Base-by-base conservation (phyloP, 1,140 invertebrate species). In the Maniola jurtina region DNA sequence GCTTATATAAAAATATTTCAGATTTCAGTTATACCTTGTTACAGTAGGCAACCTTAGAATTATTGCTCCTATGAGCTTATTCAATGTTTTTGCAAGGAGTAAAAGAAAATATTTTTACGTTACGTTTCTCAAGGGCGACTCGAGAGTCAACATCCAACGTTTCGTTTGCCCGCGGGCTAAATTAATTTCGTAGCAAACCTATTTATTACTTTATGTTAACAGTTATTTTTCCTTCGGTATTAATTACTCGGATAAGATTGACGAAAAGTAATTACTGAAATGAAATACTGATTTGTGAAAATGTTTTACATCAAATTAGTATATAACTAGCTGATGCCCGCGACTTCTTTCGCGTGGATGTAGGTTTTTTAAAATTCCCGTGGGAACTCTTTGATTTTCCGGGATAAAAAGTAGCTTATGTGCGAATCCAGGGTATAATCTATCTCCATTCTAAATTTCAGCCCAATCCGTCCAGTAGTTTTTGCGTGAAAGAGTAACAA, bases 161-260 rank as follows among this genome's bases (percentile, higher is more conserved):
- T 55, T 35, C 54, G 16, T 42, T 38, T 38, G 35, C 47, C 60
- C 47, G 35, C 47, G 47, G 55, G 60, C 60, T 63, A 68, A 68
- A 68, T 62, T 68, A 68, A 68, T 68, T 68, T 52, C 60, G 59
- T 9, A 54, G 33, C 58, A 14, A 25, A 65, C 47, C 48, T 55
- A 66, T 16, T 55, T 55, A 61, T 16, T 55, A 9, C 16, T 55
- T 47, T 25, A 48, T 66, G 55, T 47, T 55, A 66, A 56, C 25
- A 61, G 11, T 66, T 55, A 45, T 50, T 60, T 60, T 38, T 34
- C 25, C 52, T 34, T 11, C 15, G 34, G 6, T 55, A 34, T 25
- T 50, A 15, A 55, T 55, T 34, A 11, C 11, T 25, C 16, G 14
- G 14, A 11, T 55, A 34, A 33, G 35, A 54, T 63, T 66, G 48